Percentiles rank a stretch among this genome's conserved stretches.
Conservation (phyloP, 2,797 vertebrate species). For the Halcyon chelicuti region DNA sequence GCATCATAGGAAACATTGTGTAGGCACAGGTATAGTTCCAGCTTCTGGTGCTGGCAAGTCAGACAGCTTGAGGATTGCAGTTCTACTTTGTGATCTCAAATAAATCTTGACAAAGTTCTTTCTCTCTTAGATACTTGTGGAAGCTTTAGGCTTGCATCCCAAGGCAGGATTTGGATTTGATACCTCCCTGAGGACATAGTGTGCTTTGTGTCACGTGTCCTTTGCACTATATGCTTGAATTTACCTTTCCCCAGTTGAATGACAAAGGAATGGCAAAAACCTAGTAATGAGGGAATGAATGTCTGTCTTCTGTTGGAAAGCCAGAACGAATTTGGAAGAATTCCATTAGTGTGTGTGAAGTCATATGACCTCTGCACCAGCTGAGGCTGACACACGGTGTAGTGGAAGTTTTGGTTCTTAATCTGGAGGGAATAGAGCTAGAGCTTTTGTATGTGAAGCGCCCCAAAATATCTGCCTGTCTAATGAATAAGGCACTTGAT, state of each 20-base stretch:
- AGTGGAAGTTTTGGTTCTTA: neutral
- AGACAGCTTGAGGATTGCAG: neutral
- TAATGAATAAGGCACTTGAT: neutral
- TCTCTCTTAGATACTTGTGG: neutral
- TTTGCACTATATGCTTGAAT: neutral
- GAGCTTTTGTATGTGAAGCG: neutral
- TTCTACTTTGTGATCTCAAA: neutral
- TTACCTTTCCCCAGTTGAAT: neutral
- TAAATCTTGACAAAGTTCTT: neutral
- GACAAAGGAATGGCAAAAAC: neutral
- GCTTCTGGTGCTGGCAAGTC: neutral
- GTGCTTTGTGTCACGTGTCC: rapidly evolving
- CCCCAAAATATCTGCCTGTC: neutral
- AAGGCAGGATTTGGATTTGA: neutral
- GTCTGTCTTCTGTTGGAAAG: neutral
- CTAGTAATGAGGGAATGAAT: neutral
- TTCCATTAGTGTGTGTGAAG: rapidly evolving
- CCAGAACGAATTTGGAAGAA: neutral
- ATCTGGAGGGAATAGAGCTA: neutral
- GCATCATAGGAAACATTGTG: neutral
- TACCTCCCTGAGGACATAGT: neutral
- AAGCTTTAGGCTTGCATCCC: neutral
- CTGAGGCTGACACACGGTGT: neutral
- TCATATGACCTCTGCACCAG: rapidly evolving
- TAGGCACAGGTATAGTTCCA: neutral